These are phyloP conservation scores for Cygnus buccinator DNA, from an alignment of 2,113 vertebrate species.

Conservation along the genomic window DNA sequence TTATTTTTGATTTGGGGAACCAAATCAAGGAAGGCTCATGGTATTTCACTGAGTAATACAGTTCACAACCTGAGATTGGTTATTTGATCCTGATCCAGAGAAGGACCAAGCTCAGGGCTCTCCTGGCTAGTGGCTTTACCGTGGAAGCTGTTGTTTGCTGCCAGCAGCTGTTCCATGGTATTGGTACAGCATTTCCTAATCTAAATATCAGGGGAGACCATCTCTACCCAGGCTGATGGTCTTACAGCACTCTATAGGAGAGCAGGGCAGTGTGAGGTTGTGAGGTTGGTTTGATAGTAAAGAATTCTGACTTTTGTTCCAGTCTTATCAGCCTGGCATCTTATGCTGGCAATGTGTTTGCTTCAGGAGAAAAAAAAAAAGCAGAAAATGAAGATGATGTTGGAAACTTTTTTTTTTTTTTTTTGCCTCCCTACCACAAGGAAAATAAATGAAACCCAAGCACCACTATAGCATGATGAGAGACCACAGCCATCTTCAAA, in stretches of 20 bases:
- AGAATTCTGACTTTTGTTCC: slow-evolving; percentile 5
- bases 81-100: neutral
- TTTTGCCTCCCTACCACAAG: neutral
- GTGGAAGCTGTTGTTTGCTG: neutral
- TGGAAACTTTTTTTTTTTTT: neutral
- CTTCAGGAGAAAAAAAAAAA: neutral
- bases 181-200: neutral
- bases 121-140: neutral
- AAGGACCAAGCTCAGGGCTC: neutral
- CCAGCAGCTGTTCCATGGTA: neutral
- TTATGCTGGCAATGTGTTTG: neutral
- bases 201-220: neutral
- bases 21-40: neutral
- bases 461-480: neutral
- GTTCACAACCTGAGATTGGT: neutral
- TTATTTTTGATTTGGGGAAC: neutral
- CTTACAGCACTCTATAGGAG: neutral
- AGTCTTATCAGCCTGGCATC: neutral
- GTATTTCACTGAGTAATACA: neutral
- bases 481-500: neutral
- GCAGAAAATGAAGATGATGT: neutral
- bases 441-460: neutral
- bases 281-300: neutral
- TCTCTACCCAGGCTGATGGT: neutral
- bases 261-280: neutral